Base-by-base conservation (phyloP, 2,888 invertebrate species). In the Mythimna vitellina region DNA sequence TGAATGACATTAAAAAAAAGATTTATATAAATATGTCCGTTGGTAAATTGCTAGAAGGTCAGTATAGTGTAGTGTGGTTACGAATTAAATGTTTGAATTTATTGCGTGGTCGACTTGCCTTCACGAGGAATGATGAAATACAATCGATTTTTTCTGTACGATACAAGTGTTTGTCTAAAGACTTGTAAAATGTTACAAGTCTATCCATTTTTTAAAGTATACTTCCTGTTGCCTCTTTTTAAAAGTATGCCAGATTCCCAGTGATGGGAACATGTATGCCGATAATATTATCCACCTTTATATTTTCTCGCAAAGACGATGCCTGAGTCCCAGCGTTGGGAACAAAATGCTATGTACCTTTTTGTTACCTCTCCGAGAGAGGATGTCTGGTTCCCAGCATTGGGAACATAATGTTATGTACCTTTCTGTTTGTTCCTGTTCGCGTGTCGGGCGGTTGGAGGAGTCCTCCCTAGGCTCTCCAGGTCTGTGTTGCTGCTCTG, bases 401-500 rank as follows among this genome's bases (percentile, higher is more conserved):
- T 65, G 46, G 58, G 32, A n/a, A 12, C 2, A 35, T 32, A 42
- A 51, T 35, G 7, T 42, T 10, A 25, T 65, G 42, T 84, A 95
- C 95, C 94, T 94, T 94, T 95, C 46, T 92, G 92, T 86, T 94
- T 94, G 82, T 87, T 90, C 86, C 91, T 90, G 76, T 89, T 89
- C 10, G 88, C 86, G 80, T 94, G 93, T 10, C 95, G 81, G 61
- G 94, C 85, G 3, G 91, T 89, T 1, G 95, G 95, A 2, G 96
- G 96, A 0, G 96, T 96, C n/a, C 96, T 89, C 54, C 95, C 94
- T 10, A 95, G 90, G 76, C 95, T 95, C 78, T 96, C 95, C 14
- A 92, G 86, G 84, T 95, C 96, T 0, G 96, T 95, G 85, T 92
- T 94, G 89, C 95, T 95, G 91, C 94, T 94, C 79, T 93, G 94